A percentile compares a stretch with the other conserved stretches of the same genome.
Conservation (phyloP, 2,888 invertebrate genomes). For the Ceraclea dissimilis region DNA sequence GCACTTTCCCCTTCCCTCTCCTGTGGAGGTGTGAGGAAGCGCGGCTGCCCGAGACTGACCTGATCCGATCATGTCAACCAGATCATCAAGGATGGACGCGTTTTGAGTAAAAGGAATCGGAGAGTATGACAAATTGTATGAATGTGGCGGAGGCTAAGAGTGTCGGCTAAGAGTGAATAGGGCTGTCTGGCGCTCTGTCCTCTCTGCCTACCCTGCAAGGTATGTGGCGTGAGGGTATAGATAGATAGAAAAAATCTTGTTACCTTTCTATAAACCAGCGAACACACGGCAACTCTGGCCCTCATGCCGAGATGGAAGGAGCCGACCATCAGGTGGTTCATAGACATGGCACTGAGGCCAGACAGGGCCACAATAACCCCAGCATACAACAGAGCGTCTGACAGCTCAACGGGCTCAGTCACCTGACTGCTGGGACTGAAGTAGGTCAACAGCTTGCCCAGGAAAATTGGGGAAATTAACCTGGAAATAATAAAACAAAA, state of each 20-base stretch:
- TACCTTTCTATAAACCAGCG: slow-evolving; percentile 69
- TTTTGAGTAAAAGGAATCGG: too few relatives aligned
- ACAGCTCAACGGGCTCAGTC: slow-evolving; percentile 50
- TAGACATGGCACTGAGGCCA: slow-evolving; percentile 37
- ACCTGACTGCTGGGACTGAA: slow-evolving; percentile 48
- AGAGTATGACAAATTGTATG: too few relatives aligned
- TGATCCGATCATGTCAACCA: too few relatives aligned
- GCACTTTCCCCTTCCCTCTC: too few relatives aligned
- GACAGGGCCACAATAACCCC: slow-evolving; percentile 38
- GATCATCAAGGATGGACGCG: too few relatives aligned
- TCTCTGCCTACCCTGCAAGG: too few relatives aligned
- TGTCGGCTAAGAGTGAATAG: too few relatives aligned
- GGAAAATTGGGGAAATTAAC: slow-evolving; percentile 53
- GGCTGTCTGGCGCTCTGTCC: too few relatives aligned
- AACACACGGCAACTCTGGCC: slow-evolving; percentile 62
- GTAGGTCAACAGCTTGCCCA: slow-evolving; percentile 44
- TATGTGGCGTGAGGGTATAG: too few relatives aligned
- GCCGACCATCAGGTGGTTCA: slow-evolving; percentile 49
- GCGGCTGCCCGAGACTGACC: too few relatives aligned
- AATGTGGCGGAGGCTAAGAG: too few relatives aligned
- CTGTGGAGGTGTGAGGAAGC: too few relatives aligned
- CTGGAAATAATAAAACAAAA: slow-evolving; percentile 33
- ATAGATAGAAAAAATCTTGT: background rate
- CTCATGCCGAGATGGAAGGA: slow-evolving; percentile 61
- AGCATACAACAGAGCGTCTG: slow-evolving; percentile 43